Conservation (phyloP, 2,797 vertebrate species). For the Tolypeutes matacus region DNA sequence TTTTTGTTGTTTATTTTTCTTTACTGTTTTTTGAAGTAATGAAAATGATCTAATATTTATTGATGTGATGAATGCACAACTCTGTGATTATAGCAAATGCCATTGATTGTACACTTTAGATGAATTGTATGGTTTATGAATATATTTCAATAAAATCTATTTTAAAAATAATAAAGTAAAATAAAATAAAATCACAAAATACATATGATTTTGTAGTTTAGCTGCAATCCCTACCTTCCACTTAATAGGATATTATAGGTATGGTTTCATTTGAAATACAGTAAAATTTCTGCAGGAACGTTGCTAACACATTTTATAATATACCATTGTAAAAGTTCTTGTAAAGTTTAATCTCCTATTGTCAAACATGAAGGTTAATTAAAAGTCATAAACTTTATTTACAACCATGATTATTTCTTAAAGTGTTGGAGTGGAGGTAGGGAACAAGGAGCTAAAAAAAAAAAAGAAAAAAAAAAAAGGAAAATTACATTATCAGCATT, state of each 20-base stretch:
- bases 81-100: no score
- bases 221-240: background rate
- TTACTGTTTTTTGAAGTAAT: no score
- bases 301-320: background rate
- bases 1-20: no score
- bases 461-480: background rate
- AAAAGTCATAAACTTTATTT: slow-evolving; percentile 23
- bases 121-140: no score
- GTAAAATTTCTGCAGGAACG: background rate
- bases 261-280: background rate
- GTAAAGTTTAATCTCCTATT: background rate
- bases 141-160: no score
- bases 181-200: background rate
- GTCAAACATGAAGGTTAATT: background rate
- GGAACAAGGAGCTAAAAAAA: background rate
- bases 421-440: background rate
- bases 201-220: background rate
- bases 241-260: background rate
- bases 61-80: no score
- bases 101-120: no score
- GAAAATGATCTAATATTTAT: no score
- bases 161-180: no score
- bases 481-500: background rate
- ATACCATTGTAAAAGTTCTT: background rate
- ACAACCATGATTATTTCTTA: background rate